phyloP scores from a whole-genome alignment of 1,140 invertebrate genomes.

The Ceratoteleas bidentatus region DNA sequence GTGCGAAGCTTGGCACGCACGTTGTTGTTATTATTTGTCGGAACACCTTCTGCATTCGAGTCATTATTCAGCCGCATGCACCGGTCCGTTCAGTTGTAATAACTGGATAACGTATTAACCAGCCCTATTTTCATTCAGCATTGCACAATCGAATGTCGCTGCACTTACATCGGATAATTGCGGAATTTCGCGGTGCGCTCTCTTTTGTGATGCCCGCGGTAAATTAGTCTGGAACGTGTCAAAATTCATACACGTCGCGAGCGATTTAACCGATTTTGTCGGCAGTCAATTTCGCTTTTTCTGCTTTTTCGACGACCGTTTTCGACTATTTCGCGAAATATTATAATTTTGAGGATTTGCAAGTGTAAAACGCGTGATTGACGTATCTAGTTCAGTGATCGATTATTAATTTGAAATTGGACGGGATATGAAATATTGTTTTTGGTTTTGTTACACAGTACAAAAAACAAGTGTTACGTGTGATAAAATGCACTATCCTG shows the following conservation, averaged over 20 bases:
- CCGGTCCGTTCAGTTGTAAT: slow-evolving; percentile 35
- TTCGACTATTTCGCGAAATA: no score
- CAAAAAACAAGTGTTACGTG: no score
- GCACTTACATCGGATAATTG: slow-evolving; percentile 25
- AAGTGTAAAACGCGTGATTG: no score
- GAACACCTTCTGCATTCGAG: slow-evolving; percentile 29
- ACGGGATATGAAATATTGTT: no score
- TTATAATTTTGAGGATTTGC: no score
- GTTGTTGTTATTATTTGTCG: slow-evolving; percentile 29
- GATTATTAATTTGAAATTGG: no score
- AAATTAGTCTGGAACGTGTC: slow-evolving; percentile 7
- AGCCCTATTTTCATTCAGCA: slow-evolving; percentile 30
- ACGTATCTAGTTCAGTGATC: no score
- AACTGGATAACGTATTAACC: slow-evolving; percentile 39
- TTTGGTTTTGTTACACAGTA: no score
- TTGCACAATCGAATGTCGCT: slow-evolving; percentile 15
- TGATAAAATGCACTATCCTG: no score
- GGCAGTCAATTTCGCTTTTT: no score
- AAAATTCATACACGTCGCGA: neutral
- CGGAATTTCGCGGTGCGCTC: slow-evolving; percentile 19
- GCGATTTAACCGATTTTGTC: neutral
- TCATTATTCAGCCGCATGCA: slow-evolving; percentile 35
- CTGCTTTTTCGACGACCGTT: no score
- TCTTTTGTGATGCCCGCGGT: slow-evolving; percentile 10
- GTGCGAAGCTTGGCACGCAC: neutral